Percentiles rank a stretch among this genome's conserved stretches.
Evolutionary conservation across 2,888 invertebrate species (phyloP).

Genomic region (Ophion costatus): DNA sequence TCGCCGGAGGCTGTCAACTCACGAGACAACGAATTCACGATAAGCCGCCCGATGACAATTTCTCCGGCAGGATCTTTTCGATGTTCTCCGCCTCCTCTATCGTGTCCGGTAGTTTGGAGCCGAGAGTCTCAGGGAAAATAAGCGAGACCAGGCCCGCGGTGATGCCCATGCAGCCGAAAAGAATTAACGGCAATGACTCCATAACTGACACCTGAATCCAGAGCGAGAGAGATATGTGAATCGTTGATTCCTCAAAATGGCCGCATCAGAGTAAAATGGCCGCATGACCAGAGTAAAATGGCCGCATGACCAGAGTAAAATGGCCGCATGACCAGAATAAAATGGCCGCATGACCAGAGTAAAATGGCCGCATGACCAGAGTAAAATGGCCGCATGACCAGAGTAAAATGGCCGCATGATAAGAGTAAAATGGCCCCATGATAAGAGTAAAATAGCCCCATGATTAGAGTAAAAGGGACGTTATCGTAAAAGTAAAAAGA

Average conservation of each 20-base stretch:
- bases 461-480: too few species aligned
- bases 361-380: too few species aligned
- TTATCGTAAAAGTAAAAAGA: too few species aligned
- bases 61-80: conserved; percentile 69
- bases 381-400: too few species aligned
- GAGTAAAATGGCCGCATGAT: too few species aligned
- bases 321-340: too few species aligned
- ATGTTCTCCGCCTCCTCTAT: conserved; percentile 88
- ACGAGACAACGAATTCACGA: conserved; percentile 6
- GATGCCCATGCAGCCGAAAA: conserved; percentile 87
- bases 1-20: background rate
- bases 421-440: too few species aligned
- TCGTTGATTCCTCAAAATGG: background rate
- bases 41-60: conserved; percentile 21
- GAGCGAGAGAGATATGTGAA: background rate
- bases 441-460: too few species aligned
- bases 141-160: conserved; percentile 87
- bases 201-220: conserved; percentile 75
- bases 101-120: conserved; percentile 87
- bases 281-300: too few species aligned
- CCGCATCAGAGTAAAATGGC: too few species aligned
- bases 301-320: too few species aligned
- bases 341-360: too few species aligned
- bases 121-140: conserved; percentile 89
- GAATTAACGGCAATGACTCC: conserved; percentile 86